Evolutionary conservation across 2,888 invertebrate species (phyloP), one percentile per base, ranked within the genome.

Genomic region (Tortrix viridana): DNA sequence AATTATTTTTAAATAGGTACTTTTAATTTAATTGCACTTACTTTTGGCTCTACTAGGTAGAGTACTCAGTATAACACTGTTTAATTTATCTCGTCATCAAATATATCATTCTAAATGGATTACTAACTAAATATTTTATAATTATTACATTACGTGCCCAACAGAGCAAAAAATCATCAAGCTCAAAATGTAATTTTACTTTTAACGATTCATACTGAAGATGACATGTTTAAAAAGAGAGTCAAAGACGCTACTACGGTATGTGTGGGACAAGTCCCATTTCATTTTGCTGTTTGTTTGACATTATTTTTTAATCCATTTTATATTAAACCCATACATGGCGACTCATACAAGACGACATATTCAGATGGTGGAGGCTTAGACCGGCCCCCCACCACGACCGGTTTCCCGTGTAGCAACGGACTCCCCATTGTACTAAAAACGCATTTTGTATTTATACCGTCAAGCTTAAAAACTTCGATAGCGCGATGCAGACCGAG

Each of bases 331-430:
- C 66, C 62, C 64, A 68, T 66, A 66, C 60, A 64, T 74, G 63
- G 52, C 63, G 63, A 56, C 43, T 44, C 46, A 12, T 63, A 20
- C 67, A 47, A 72, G 75, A 73, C 74, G 79, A 74, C 77, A 78
- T 78, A 82, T 78, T 77, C 75, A 79, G 80, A 78, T 77, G 75
- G 75, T 77, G 74, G 74, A 71, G 77, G 69, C 69, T 81, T 76
- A 75, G 67, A 65, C 79, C 79, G 82, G 76, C 77, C 76, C 81
- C 75, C 74, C 76, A 75, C 76, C 68, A 65, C 61, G 48, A 81
- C 88, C 86, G 78, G 81, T 74, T 74, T 67, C 77, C 86, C 82
- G 73, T 73, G 86, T 85, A 84, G 81, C 73, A 69, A 66, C 68
- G 86, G 88, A 87, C 87, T 81, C 81, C 87, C 84, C 71, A 65